These are phyloP conservation scores for Anolis apletophallus DNA, from an alignment of 2,797 vertebrate genomes.

Conservation along the genomic window DNA sequence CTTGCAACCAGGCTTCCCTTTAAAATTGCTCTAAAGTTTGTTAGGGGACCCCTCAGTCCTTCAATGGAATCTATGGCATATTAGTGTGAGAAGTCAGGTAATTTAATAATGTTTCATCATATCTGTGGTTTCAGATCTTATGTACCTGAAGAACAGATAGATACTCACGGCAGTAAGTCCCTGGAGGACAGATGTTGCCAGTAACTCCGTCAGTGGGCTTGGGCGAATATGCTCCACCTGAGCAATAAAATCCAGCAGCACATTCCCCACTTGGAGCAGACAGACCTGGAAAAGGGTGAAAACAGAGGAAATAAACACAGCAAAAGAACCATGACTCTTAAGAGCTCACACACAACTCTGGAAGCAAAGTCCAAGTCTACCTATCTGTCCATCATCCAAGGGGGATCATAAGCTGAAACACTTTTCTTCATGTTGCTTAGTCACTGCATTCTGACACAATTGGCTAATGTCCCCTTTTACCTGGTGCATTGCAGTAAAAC, in stretches of 20 bases:
- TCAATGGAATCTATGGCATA: no score
- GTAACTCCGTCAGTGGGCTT: constrained; percentile 84
- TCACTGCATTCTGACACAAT: rapidly evolving
- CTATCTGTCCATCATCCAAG: no score
- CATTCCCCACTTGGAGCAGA: constrained; percentile 86
- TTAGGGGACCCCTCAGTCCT: no score
- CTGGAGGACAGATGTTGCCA: constrained; percentile 86
- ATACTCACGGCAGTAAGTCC: constrained; percentile 87
- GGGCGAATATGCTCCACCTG: constrained; percentile 78
- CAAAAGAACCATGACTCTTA: no score
- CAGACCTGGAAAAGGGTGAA: constrained; percentile 79
- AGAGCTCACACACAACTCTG: no score
- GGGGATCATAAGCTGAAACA: no score
- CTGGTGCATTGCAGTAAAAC: constrained; percentile 87
- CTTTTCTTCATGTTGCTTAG: not conserved
- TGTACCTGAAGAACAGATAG: not conserved
- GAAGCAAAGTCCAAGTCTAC: no score
- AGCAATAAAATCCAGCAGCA: constrained; percentile 88
- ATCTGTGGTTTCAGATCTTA: no score
- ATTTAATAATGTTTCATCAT: no score
- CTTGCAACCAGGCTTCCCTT: no score
- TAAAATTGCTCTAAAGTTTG: no score
- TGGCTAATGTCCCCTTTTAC: constrained; percentile 67
- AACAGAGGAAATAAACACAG: not conserved
- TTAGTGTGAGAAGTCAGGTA: no score